phyloP scores from a whole-genome alignment of 2,113 vertebrate species.

The Bettongia penicillata region DNA sequence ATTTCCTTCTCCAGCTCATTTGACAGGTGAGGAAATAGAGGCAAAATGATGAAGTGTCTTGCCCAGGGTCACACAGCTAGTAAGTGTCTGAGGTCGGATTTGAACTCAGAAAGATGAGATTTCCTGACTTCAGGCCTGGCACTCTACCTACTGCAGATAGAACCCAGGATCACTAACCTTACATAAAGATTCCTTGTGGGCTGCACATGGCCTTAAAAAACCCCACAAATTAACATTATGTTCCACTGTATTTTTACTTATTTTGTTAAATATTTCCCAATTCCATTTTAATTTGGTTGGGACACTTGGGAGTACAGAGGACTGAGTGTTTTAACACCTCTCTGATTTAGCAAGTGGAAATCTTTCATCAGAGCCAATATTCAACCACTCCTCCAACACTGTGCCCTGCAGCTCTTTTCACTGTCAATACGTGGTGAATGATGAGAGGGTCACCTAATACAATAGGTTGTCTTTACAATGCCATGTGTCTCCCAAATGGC shows the following conservation, averaged over 20 bases:
- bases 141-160: not conserved
- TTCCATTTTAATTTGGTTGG: not conserved
- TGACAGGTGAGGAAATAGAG: not conserved
- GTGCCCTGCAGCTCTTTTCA: not conserved
- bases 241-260: not conserved
- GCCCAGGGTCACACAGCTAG: not conserved
- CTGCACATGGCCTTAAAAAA: not conserved
- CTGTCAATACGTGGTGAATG: slow-evolving; percentile 15
- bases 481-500: not conserved
- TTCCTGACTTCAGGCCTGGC: not conserved
- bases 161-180: not conserved
- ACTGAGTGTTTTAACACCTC: not conserved
- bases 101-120: not conserved
- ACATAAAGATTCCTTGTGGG: not conserved
- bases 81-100: not conserved
- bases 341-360: not conserved
- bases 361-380: not conserved
- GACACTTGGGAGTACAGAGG: not conserved
- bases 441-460: not conserved
- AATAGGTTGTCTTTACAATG: slow-evolving; percentile 4
- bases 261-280: not conserved
- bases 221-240: not conserved
- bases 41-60: not conserved
- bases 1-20: not conserved
- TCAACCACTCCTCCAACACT: not conserved